phyloP scores from a whole-genome alignment of 2,888 invertebrate species.

The Cabera pusaria region DNA sequence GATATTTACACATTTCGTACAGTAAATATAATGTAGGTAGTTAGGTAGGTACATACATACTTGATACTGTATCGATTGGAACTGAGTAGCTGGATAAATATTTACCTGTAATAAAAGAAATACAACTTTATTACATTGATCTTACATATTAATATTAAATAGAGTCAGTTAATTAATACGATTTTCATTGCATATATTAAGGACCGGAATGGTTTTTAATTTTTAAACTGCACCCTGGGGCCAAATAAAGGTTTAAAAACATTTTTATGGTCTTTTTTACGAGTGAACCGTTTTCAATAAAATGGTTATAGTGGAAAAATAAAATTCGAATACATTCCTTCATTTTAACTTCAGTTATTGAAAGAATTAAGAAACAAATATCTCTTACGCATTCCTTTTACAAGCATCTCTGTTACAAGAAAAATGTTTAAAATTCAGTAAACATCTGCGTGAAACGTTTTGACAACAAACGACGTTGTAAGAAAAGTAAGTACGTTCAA shows the following conservation, averaged over 20 bases:
- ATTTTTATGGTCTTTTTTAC: slow-evolving; percentile 9
- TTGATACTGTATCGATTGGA: no score
- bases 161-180: no score
- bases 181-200: no score
- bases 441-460: slow-evolving; percentile 33
- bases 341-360: no score
- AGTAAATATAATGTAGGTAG: no score
- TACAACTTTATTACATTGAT: slow-evolving; percentile 4
- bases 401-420: slow-evolving; percentile 30
- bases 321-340: no score
- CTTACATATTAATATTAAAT: no score
- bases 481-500: no score
- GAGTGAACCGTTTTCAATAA: slow-evolving; percentile 2
- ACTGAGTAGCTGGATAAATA: no score
- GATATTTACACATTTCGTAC: no score
- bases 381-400: no score
- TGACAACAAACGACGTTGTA: slow-evolving; percentile 17
- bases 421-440: slow-evolving; percentile 41
- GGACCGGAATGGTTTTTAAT: slow-evolving; percentile 4
- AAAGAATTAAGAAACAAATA: slow-evolving; percentile 3
- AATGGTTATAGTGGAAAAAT: slow-evolving; percentile 3
- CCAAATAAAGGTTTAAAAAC: neutral
- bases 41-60: no score
- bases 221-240: slow-evolving; percentile 1
- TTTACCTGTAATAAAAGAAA: slow-evolving; percentile 51